Conservation (phyloP, 30 jellyfish, hydroid and myxozoan species). For the Aurelia aurita region DNA sequence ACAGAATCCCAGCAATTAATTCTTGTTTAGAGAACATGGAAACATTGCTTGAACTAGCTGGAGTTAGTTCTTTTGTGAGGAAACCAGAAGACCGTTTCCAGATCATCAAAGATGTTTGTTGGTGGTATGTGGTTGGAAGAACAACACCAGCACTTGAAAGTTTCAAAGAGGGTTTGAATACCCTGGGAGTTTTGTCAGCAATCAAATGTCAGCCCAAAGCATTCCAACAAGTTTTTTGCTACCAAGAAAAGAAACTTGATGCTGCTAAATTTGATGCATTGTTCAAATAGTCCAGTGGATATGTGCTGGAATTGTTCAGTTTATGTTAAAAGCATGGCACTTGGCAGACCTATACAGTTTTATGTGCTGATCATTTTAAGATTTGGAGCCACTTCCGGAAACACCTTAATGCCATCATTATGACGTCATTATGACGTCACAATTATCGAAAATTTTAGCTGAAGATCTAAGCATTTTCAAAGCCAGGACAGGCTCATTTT, state of each 20-base stretch:
- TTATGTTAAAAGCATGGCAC: too few species aligned
- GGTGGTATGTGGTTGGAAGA: constrained; percentile 10
- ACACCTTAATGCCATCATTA: too few species aligned
- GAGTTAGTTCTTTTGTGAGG: constrained; percentile 5
- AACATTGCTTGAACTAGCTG: constrained; percentile 9
- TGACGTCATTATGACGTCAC: too few species aligned
- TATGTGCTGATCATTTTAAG: too few species aligned
- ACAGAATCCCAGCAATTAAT: neutral
- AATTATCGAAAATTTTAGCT: too few species aligned
- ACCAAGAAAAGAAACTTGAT: neutral
- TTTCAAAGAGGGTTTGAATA: constrained; percentile 6
- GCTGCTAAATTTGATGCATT: constrained; percentile 1
- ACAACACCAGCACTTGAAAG: constrained; percentile 2
- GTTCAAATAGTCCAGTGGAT: too few species aligned
- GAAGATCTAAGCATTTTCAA: too few species aligned
- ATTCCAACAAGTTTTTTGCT: constrained; percentile 1
- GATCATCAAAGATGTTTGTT: constrained; percentile 1
- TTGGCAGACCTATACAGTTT: too few species aligned
- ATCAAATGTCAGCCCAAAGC: constrained; percentile 1
- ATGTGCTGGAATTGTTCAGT: too few species aligned
- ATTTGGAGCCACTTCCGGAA: too few species aligned
- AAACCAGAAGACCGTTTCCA: constrained; percentile 6
- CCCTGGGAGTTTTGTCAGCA: neutral
- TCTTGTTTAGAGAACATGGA: neutral
- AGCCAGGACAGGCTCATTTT: too few species aligned